phyloP scores from a whole-genome alignment of 2,113 vertebrate species.

The Nyctibius bracteatus region DNA sequence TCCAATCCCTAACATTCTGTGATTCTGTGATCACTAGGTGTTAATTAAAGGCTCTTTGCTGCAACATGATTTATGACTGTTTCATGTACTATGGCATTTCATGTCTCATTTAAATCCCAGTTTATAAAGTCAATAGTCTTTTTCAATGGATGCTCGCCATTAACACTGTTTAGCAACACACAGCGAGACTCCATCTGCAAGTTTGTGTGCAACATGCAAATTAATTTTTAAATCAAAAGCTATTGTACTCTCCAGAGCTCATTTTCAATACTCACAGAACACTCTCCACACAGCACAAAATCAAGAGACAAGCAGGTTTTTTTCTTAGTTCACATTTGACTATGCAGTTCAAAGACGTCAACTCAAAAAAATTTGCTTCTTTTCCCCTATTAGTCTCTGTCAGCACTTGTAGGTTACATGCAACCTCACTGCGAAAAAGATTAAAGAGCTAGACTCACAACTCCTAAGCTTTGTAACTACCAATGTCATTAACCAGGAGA shows the following conservation, averaged over 20 bases:
- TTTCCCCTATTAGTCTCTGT: background rate
- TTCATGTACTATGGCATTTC: background rate
- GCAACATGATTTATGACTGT: background rate
- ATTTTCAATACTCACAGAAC: background rate
- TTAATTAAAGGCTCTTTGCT: background rate
- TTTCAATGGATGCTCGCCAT: background rate
- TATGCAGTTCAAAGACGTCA: background rate
- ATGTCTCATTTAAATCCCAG: background rate
- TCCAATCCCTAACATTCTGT: too few species aligned
- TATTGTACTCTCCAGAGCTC: background rate
- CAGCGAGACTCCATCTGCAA: conserved; percentile 36
- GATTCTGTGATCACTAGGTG: background rate
- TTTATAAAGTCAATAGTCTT: background rate
- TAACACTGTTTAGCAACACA: conserved; percentile 7
- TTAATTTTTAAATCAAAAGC: conserved; percentile 21
- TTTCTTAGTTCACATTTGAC: background rate
- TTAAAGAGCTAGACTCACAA: background rate
- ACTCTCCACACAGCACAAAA: conserved; percentile 9
- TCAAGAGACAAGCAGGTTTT: background rate
- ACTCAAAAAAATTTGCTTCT: background rate
- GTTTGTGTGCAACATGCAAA: background rate
- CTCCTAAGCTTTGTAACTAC: background rate
- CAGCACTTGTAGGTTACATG: background rate
- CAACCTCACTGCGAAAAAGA: background rate
- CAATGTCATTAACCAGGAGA: background rate